Conservation (phyloP, 2,888 invertebrate species). For the Hyles lineata region DNA sequence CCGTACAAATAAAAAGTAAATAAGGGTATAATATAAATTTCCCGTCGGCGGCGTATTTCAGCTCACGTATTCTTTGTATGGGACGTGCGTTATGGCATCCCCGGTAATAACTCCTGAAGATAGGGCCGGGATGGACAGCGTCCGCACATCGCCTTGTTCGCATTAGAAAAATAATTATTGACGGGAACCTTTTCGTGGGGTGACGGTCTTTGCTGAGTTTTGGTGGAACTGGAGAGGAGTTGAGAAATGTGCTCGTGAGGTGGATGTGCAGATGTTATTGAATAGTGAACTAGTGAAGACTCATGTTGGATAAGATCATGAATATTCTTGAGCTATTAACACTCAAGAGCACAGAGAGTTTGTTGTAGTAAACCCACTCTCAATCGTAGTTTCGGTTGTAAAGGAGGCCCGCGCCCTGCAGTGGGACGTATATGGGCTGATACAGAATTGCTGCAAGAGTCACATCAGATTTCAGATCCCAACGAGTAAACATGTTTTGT, state of each 20-base stretch:
- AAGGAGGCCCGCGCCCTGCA: background rate
- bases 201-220: too few species aligned
- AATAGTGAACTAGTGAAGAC: too few species aligned
- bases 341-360: too few species aligned
- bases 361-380: too few species aligned
- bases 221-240: too few species aligned
- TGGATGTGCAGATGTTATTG: too few species aligned
- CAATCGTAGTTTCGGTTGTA: too few species aligned
- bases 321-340: too few species aligned
- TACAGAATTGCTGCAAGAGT: background rate
- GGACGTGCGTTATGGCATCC: conserved; percentile 23
- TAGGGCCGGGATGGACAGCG: background rate
- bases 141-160: background rate
- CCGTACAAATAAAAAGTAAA: conserved; percentile 22
- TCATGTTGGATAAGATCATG: too few species aligned
- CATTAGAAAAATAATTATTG: background rate
- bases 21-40: conserved; percentile 21
- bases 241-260: too few species aligned
- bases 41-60: conserved; percentile 19
- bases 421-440: background rate
- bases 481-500: background rate
- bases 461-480: background rate
- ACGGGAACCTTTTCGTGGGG: too few species aligned
- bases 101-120: background rate
- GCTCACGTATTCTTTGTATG: conserved; percentile 20